Evolutionary conservation across 1,140 invertebrate species (phyloP).

Genomic region (Drosophila persimilis): DNA sequence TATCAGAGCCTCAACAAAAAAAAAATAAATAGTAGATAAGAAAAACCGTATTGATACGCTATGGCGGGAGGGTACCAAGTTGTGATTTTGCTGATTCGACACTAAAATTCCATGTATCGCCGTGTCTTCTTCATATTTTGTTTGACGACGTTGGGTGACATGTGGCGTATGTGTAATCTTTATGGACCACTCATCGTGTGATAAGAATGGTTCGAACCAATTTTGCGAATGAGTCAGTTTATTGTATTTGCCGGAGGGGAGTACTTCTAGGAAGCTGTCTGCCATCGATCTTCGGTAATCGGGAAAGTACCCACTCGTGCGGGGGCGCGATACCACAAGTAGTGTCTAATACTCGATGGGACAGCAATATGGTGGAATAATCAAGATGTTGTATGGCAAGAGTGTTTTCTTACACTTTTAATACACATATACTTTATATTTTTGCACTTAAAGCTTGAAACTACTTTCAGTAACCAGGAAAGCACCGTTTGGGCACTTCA

Average conservation of each 20-base stretch:
- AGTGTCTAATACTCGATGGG: too few relatives aligned
- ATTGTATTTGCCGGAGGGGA: neutral
- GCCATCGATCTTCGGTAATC: neutral
- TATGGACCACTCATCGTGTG: constrained; percentile 39
- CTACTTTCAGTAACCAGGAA: too few relatives aligned
- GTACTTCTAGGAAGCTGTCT: constrained; percentile 33
- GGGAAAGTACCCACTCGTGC: neutral
- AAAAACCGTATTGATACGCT: constrained; percentile 24
- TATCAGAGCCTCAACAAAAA: constrained; percentile 10
- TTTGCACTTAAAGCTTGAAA: too few relatives aligned
- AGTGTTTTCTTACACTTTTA: too few relatives aligned
- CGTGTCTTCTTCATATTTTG: constrained; percentile 12
- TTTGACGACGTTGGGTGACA: constrained; percentile 34
- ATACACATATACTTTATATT: too few relatives aligned
- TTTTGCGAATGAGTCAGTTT: constrained; percentile 27
- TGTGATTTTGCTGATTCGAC: constrained; percentile 46
- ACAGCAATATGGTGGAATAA: too few relatives aligned
- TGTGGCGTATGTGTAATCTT: constrained; percentile 23
- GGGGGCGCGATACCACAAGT: too few relatives aligned
- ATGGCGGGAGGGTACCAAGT: constrained; percentile 15
- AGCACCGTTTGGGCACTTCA: too few relatives aligned
- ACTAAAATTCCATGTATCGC: constrained; percentile 22
- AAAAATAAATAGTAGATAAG: constrained; percentile 10
- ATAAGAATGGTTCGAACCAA: constrained; percentile 31
- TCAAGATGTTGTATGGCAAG: too few relatives aligned